These are phyloP conservation scores for Lamprologus ornatipinnis DNA, from an alignment of 2,113 vertebrate species.

Conservation along the genomic window DNA sequence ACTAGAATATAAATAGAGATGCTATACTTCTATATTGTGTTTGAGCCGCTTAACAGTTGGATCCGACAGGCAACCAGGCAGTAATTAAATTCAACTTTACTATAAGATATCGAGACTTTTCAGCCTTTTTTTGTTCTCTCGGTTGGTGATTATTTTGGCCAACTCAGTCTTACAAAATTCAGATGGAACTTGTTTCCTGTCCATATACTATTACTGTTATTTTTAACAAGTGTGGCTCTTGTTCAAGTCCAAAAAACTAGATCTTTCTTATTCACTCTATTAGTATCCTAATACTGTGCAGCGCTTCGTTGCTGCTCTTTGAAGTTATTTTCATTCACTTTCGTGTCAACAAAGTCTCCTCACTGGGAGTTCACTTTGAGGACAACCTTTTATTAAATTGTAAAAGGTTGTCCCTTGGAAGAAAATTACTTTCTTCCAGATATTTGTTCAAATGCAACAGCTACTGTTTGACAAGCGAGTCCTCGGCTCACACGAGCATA, in stretches of 20 bases:
- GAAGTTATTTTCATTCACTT: neutral
- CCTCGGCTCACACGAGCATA: neutral
- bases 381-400: neutral
- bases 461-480: neutral
- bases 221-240: neutral
- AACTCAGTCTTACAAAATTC: neutral
- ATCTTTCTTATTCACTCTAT: neutral
- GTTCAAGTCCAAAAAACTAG: neutral
- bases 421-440: neutral
- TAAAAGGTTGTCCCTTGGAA: neutral
- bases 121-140: neutral
- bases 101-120: neutral
- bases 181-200: neutral
- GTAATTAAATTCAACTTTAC: neutral
- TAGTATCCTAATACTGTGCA: neutral
- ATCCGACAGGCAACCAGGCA: neutral
- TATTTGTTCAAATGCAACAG: neutral
- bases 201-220: neutral
- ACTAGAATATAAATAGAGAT: neutral
- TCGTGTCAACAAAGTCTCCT: neutral
- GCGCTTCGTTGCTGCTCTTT: neutral
- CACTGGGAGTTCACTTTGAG: neutral
- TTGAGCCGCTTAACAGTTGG: accelerated
- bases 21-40: neutral
- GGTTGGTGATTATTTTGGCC: neutral